Conservation (phyloP, 2,113 vertebrate genomes). For the Noturus placidus region DNA sequence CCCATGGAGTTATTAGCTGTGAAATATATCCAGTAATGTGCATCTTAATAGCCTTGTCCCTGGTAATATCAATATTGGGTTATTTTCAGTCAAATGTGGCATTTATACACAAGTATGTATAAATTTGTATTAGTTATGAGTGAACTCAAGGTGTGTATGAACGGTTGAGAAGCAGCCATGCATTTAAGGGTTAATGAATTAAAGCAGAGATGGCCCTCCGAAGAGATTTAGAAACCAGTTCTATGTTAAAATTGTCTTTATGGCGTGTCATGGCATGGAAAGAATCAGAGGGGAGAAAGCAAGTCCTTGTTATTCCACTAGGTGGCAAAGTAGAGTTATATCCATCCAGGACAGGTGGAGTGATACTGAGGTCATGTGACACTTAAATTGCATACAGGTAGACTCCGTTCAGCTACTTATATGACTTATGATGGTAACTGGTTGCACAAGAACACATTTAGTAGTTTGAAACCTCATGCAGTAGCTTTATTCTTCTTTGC, state of each 20-base stretch:
- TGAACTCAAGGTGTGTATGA: not conserved
- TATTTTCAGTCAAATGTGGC: not conserved
- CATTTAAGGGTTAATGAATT: not conserved
- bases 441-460: not conserved
- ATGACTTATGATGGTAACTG: not conserved
- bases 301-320: not conserved
- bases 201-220: not conserved
- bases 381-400: not conserved
- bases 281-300: not conserved
- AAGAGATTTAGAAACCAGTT: not conserved
- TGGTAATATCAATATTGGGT: not conserved
- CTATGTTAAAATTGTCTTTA: not conserved
- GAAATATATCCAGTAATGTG: not conserved
- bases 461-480: not conserved
- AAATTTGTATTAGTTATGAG: not conserved
- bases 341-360: not conserved
- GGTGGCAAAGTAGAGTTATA: not conserved
- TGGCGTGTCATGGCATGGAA: not conserved
- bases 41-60: not conserved
- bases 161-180: not conserved
- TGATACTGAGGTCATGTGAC: not conserved
- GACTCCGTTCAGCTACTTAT: not conserved
- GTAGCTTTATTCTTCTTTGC: not conserved
- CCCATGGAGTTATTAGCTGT: not conserved
- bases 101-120: not conserved